Evolutionary conservation across 2,113 vertebrate genomes (phyloP).

Genomic region (Tachysurus vachellii): DNA sequence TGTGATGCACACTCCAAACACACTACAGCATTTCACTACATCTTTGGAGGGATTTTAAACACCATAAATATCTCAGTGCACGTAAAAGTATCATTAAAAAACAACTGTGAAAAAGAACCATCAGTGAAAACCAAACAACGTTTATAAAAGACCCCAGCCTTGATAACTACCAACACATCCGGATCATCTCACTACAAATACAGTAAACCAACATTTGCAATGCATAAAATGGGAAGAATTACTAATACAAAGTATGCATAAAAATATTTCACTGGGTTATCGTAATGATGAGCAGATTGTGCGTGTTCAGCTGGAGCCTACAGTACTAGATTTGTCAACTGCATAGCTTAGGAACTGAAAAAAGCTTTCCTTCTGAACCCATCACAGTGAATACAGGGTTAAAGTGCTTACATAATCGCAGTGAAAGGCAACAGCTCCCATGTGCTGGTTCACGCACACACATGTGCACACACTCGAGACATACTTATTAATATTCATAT

Average conservation of each 20-base stretch:
- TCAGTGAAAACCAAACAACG: not conserved
- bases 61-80: not conserved
- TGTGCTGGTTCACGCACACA: not conserved
- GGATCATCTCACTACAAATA: not conserved
- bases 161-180: not conserved
- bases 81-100: not conserved
- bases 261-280: not conserved
- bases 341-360: conserved; percentile 59
- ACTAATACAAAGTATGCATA: not conserved
- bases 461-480: not conserved
- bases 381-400: conserved; percentile 54
- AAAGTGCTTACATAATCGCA: conserved; percentile 61
- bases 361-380: not conserved
- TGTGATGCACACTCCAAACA: not conserved
- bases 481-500: not conserved
- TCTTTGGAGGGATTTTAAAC: not conserved
- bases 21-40: not conserved
- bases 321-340: conserved; percentile 56
- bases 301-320: conserved; percentile 33
- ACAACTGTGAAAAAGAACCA: not conserved
- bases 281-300: not conserved
- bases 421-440: conserved; percentile 59
- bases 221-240: not conserved
- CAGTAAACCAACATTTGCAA: not conserved
- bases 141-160: not conserved